Evolutionary conservation across 2,113 vertebrate species (phyloP), one percentile per base, ranked within the genome.

Genomic region (Grus americana): DNA sequence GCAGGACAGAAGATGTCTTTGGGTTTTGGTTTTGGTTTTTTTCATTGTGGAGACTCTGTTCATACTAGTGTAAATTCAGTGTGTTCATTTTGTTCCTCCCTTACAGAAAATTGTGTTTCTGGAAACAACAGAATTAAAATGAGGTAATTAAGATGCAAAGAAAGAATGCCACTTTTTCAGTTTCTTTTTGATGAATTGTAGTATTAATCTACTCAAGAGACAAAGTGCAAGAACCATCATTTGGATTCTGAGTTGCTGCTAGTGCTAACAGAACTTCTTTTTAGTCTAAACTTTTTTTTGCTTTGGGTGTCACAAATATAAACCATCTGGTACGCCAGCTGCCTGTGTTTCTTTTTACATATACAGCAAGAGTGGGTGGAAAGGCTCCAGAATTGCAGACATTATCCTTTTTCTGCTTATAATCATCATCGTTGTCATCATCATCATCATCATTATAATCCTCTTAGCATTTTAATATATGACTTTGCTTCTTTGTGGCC

Each of bases 321-420:
- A 97, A 97, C 95, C 98, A 98, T 98, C 97, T 98, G 98, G 84
- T 91, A 81, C 92, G 66, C 96, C 97, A 98, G 96, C 94, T 98
- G 97, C 86, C 93, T 36, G 3, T 67, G 72, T 92, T 96, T 96
- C 90, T 90, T 95, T 96, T 93, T 93, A 86, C 49, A 88, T n/a
- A 85, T 93, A 58, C 50, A 95, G 71, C 36, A 89, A 94, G 54
- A 94, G 44, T 72, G 12, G 40, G 54, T 96, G 85, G 82, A 97
- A 97, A 95, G 68, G 29, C 62, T 97, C 92, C 79, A 95, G 86
- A 97, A 90, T 83, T 92, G 47, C 80, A 96, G 87, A 85, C 54
- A 86, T 97, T 92, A 97, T 93, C 85, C n/a, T 17, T 79, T 95
- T 96, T 94, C 55, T 96, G 68, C 57, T 97, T 93, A 92, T 97